Conservation (phyloP, 2,888 invertebrate genomes). For the Caenorhabditis virilis region DNA sequence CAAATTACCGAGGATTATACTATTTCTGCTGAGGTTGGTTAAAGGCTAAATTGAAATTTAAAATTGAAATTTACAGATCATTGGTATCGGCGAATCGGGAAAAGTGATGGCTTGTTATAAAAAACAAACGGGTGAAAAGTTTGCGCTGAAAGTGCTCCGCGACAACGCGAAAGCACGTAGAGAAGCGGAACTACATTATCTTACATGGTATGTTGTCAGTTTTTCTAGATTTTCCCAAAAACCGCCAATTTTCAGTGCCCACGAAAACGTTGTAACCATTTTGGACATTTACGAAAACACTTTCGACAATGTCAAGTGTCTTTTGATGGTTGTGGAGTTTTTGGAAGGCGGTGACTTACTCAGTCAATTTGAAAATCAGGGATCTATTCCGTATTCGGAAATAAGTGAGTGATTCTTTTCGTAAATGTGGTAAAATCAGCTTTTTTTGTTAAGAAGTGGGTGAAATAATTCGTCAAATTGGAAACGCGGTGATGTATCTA, state of each 20-base stretch:
- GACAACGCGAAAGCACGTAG: conserved; percentile 89
- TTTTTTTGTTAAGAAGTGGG: conserved; percentile 79
- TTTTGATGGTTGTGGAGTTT: conserved; percentile 85
- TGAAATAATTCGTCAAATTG: conserved; percentile 93
- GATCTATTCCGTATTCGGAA: conserved; percentile 93
- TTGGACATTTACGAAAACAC: conserved; percentile 94
- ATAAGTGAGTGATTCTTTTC: conserved; percentile 74
- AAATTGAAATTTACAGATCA: conserved; percentile 74
- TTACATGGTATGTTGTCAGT: conserved; percentile 74
- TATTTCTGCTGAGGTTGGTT: conserved; percentile 59
- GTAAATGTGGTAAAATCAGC: conserved; percentile 4
- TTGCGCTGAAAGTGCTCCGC: conserved; percentile 88
- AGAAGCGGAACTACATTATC: conserved; percentile 94
- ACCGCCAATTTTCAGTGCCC: conserved; percentile 76
- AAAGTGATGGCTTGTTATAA: conserved; percentile 94
- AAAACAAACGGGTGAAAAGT: conserved; percentile 79
- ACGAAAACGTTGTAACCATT: conserved; percentile 88
- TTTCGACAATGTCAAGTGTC: conserved; percentile 85
- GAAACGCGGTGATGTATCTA: conserved; percentile 88
- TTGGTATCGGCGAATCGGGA: conserved; percentile 95
- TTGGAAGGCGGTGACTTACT: conserved; percentile 98
- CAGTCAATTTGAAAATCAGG: conserved; percentile 91
- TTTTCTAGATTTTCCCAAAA: background rate
- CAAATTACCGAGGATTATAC: conserved; percentile 67
- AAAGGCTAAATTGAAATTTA: conserved; percentile 2